Base-by-base conservation (phyloP, 2,888 invertebrate species). In the Eupithecia centaureata region DNA sequence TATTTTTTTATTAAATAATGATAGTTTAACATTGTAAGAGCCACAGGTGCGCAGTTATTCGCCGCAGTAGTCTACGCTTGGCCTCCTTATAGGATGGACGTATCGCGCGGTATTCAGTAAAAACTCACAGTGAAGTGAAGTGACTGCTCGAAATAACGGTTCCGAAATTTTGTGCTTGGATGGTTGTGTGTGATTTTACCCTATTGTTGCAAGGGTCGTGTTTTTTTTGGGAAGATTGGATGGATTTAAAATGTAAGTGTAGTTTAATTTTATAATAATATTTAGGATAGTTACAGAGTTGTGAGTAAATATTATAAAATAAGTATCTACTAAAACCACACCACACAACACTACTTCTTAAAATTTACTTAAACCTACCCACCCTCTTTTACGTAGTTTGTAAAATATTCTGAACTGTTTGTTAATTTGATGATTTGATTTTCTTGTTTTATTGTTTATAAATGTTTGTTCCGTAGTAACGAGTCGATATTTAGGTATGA, bases 11-110 rank as follows among this genome's bases (percentile, higher is more conserved):
- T 47, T 47, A 22, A 47, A 47, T 47, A 47, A 47, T 47, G 2
- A 63, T 51, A 51, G 22, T 22, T 5, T 5, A 32, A 32, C 12
- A 30, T 22, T 33, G 58, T 35, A 22, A 54, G 58, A 79, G 76
- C 82, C 73, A 82, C 83, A 83, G 83, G 82, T 83, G 83, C 75
- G 77, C 79, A 76, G 64, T 74, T 63, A 71, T 32, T 66, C 67
- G 69, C 64, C 60, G 61, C 73, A 68, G 61, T 77, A 83, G 83
- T 83, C 77, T 75, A 67, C 73, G 72, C 78, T 77, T 76, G 79
- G 51, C 73, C 72, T 61, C 68, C 69, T 73, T 65, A 42, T 38
- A 56, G 72, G n/a, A 73, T 73, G 78, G 79, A 78, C 78, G 82
- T 73, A 28, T 56, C n/a, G 56, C 71, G 71, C 75, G 58, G 61